These are phyloP conservation scores for Pterois miles DNA, from an alignment of 2,797 vertebrate species.

Conservation along the genomic window DNA sequence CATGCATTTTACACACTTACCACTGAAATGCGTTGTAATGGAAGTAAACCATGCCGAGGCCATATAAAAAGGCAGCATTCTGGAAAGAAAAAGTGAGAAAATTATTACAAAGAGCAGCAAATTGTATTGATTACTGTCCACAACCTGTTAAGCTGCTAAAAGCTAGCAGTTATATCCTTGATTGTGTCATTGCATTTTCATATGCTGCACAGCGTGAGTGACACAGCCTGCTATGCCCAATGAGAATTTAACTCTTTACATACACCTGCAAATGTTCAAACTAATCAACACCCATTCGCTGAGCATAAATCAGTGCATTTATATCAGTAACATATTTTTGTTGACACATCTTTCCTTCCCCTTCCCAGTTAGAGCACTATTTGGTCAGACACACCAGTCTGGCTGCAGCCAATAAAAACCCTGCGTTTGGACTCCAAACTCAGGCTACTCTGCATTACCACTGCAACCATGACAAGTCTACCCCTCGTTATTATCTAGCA, in stretches of 20 bases:
- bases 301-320: background rate
- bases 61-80: constrained; percentile 99
- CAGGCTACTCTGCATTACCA: background rate
- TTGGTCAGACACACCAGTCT: background rate
- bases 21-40: constrained; percentile 99
- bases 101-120: background rate
- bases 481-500: background rate
- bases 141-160: background rate
- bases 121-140: background rate
- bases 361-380: background rate
- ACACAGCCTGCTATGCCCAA: background rate
- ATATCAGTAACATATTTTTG: background rate
- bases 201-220: background rate
- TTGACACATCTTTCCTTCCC: background rate
- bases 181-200: too few species aligned
- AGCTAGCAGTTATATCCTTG: background rate
- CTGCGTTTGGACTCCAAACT: background rate
- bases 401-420: background rate
- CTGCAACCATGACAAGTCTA: background rate
- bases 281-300: background rate
- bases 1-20: constrained; percentile 82
- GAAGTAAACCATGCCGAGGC: constrained; percentile 99
- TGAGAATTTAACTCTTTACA: background rate
- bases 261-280: background rate
- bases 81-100: constrained; percentile 75